Evolutionary conservation across 2,888 invertebrate species (phyloP).

Genomic region (Tetragnatha montana): DNA sequence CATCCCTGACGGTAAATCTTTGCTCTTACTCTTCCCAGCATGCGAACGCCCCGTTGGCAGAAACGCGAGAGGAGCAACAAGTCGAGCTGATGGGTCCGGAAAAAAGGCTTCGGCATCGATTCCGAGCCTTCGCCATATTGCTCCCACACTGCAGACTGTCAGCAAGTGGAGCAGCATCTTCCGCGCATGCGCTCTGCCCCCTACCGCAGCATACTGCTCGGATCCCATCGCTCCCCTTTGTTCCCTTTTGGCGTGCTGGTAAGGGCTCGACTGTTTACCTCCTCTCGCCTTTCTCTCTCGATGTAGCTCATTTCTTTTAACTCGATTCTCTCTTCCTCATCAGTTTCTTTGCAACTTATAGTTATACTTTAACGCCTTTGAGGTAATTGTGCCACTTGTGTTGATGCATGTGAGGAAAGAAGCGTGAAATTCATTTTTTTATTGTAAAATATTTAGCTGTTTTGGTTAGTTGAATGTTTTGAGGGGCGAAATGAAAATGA

Average conservation of each 20-base stretch:
- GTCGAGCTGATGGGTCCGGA: too few relatives aligned
- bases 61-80: too few relatives aligned
- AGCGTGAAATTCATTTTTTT: too few relatives aligned
- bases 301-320: too few relatives aligned
- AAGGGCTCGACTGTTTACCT: conserved; percentile 16
- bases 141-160: conserved; percentile 66
- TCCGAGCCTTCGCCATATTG: conserved; percentile 65
- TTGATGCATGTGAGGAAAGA: too few relatives aligned
- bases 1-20: background rate
- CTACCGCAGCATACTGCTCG: conserved; percentile 68
- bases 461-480: too few relatives aligned
- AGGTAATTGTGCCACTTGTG: too few relatives aligned
- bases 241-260: conserved; percentile 19
- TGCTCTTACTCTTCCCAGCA: conserved; percentile 11
- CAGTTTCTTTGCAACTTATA: too few relatives aligned
- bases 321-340: background rate
- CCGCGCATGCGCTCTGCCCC: conserved; percentile 57
- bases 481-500: too few relatives aligned
- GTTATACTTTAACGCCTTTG: too few relatives aligned
- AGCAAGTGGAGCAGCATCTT: conserved; percentile 66
- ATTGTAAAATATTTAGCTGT: too few relatives aligned
- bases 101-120: too few relatives aligned
- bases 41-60: background rate
- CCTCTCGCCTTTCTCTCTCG: conserved; percentile 6
- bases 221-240: conserved; percentile 26